Percentiles rank a stretch among this genome's conserved stretches.
Conservation (phyloP, 2,113 vertebrate genomes). For the Apus apus region DNA sequence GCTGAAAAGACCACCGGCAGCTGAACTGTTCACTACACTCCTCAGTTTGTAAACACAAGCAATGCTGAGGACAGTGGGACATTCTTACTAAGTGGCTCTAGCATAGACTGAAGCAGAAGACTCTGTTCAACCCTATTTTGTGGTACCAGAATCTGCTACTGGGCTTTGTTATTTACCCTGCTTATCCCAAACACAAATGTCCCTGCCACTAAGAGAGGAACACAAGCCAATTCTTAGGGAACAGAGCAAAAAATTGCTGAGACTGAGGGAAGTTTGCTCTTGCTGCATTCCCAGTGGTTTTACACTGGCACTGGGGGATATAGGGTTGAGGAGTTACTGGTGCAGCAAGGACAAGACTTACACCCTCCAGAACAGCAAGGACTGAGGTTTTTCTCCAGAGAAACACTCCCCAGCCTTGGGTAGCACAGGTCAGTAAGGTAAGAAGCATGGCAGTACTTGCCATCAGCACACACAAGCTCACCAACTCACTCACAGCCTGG, state of each 20-base stretch:
- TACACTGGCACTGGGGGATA: background rate
- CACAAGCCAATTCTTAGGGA: accelerated
- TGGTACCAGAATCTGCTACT: background rate
- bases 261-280: background rate
- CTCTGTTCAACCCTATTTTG: background rate
- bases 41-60: background rate
- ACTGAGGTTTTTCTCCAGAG: background rate
- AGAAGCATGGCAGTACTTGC: background rate
- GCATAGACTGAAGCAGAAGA: background rate
- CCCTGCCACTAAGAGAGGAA: background rate
- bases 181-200: background rate
- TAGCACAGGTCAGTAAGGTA: background rate
- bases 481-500: background rate
- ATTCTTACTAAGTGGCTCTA: background rate
- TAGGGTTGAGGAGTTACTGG: accelerated
- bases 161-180: background rate
- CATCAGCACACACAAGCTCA: background rate
- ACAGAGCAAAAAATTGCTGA: background rate
- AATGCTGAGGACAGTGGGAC: background rate
- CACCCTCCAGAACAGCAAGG: background rate
- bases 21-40: background rate
- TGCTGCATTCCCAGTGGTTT: background rate
- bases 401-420: background rate
- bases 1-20: background rate
- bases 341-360: background rate